Evolutionary conservation across 2,888 invertebrate species (phyloP), one percentile per base, ranked within the genome.

Genomic region (Drosophila formosana): DNA sequence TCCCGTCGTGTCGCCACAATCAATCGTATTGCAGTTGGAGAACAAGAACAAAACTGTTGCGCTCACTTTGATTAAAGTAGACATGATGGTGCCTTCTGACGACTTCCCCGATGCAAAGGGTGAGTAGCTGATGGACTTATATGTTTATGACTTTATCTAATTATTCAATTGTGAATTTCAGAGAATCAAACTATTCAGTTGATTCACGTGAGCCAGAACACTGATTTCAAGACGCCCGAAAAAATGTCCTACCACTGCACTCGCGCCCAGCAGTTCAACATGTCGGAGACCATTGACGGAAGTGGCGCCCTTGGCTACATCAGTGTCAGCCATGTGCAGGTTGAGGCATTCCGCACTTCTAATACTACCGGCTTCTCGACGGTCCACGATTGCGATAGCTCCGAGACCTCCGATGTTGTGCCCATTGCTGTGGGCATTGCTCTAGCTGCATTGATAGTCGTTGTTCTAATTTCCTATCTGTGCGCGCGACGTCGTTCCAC

Each of bases 381-480:
- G 71, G 95, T 96, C 94, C 92, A 94, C 93, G 96, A 96, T 89
- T 97, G 97, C 92, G 94, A 94, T 82, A 93, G 95, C 64, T 93
- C 94, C 39, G 95, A 95, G 85, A 95, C 96, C 4, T 95, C 97
- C 13, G 99, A 99, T 93, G 95, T 98, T 73, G 98, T 99, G 65
- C 99, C 99, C 26, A 98, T 99, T 91, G 98, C 97, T 25, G 99
- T 99, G 72, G 99, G 99, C 13, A 97, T 97, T 91, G 97, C 97
- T 55, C 94, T 99, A 66, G 97, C 97, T 72, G 97, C 95, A 75
- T 56, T 86, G 7, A 86, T 86, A 53, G 93, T 98, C 69, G 95
- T 98, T 77, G 98, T 99, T 57, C 95, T 99, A 80, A 94, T 96
- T 80, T 98, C 97, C 47, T 99, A 99, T 93, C 94, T 99, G 76